Evolutionary conservation across 2,888 invertebrate species (phyloP), one percentile per base, ranked within the genome.

Genomic region (Empis stercorea): DNA sequence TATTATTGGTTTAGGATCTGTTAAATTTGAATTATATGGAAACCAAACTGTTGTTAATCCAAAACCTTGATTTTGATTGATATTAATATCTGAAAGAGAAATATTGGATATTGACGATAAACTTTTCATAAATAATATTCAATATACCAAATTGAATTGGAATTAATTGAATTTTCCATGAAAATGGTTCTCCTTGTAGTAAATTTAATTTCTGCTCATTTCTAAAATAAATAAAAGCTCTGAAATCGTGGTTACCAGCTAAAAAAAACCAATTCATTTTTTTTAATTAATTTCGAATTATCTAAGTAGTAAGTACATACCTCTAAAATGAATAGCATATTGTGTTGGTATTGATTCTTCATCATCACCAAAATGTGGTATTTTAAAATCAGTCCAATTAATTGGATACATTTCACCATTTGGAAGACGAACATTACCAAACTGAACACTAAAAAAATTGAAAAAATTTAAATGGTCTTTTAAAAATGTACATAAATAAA

Each of bases 391-490:
- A 9, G 70, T 69, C 16, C 64, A 61, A 7, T 67, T 68, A 34
- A 80, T 70, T 4, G 65, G 60, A 16, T 60, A 54, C 2, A 72
- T 60, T 2, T 57, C 54, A 38, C 61, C 73, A 54, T 71, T 66
- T 1, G 73, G 73, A 14, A 69, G 62, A 44, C 75, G 64, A 3
- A 78, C 68, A 46, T 66, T 71, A 1, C 80, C 80, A 44, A 70
- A 74, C 52, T 73, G 68, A 42, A 75, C 68, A 48, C 80, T 80
- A 59, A 32, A 62, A 62, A 38, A 46, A 45, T 44, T 54, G 53
- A 14, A 59, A 55, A 14, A 59, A 55, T 14, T 61, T 16, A n/a
- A n/a, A n/a, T n/a, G n/a, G n/a, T n/a, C n/a, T n/a, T n/a, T n/a
- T n/a, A n/a, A n/a, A n/a, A n/a, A n/a, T n/a, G n/a, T n/a, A n/a